Conservation (phyloP, 30 jellyfish, hydroid and myxozoan species). For the Cassiopea andromeda region DNA sequence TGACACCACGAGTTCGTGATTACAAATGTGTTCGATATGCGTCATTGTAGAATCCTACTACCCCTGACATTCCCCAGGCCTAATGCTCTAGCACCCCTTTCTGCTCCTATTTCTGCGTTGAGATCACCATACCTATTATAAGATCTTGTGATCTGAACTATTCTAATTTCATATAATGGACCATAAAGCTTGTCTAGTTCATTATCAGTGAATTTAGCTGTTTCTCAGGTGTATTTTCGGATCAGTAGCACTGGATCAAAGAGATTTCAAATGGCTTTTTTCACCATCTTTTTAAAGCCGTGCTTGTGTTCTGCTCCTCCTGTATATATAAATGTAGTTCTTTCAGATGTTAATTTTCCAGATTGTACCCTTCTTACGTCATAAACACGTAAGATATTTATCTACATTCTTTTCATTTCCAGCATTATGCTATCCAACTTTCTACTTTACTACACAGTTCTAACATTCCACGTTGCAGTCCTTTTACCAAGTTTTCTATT, state of each 20-base stretch:
- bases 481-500: neutral
- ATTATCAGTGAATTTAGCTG: too few relatives aligned
- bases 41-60: neutral
- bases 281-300: neutral
- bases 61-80: conserved; percentile 17
- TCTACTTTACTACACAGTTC: conserved; percentile 9
- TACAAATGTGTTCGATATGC: neutral
- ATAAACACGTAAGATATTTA: neutral
- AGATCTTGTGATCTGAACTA: conserved; percentile 10
- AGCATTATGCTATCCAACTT: neutral
- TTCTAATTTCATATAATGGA: neutral
- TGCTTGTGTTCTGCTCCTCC: conserved; percentile 14
- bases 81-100: neutral
- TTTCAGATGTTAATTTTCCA: conserved; percentile 11
- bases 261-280: neutral
- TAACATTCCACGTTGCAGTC: conserved; percentile 43
- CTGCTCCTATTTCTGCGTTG: neutral
- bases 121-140: neutral
- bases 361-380: conserved; percentile 2
- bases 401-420: neutral
- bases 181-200: conserved; percentile 9
- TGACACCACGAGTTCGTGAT: conserved; percentile 1
- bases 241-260: neutral
- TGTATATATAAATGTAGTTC: neutral
- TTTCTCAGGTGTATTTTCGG: neutral